Percentiles rank a stretch among this genome's conserved stretches.
Conservation (phyloP, 2,797 vertebrate species). For the Knipowitschia caucasica region DNA sequence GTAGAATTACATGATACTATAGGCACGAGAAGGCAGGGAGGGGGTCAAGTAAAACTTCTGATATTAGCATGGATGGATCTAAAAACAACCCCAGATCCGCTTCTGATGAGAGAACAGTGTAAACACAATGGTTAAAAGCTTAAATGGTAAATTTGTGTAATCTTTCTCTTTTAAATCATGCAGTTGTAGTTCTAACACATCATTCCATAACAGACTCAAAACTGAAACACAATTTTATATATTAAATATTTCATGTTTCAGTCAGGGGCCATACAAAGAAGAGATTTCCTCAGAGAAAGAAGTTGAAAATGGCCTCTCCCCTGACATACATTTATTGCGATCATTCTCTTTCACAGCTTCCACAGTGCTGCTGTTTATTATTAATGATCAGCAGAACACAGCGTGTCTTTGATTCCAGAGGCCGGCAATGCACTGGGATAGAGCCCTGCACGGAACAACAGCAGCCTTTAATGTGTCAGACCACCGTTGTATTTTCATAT, state of each 20-base stretch:
- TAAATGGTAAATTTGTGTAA: too few species aligned
- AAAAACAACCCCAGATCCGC: too few species aligned
- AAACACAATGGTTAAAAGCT: too few species aligned
- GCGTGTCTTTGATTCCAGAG: constrained; percentile 23
- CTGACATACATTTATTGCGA: constrained; percentile 10
- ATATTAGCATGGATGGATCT: too few species aligned
- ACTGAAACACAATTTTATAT: constrained; percentile 2
- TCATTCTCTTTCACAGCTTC: constrained; percentile 23
- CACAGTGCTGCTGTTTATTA: constrained; percentile 32
- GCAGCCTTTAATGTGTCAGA: constrained; percentile 15
- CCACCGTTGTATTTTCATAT: background rate
- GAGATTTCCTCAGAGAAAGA: background rate
- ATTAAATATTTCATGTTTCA: constrained; percentile 1
- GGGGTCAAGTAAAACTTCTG: too few species aligned
- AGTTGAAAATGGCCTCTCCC: constrained; percentile 20
- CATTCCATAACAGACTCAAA: constrained; percentile 10
- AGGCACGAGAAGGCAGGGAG: too few species aligned
- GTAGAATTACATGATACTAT: too few species aligned
- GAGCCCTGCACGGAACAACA: constrained; percentile 14
- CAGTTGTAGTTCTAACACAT: constrained; percentile 1
- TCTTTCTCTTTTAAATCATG: constrained; percentile 22
- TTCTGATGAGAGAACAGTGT: too few species aligned
- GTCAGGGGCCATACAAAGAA: background rate
- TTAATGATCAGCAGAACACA: constrained; percentile 22
- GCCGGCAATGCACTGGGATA: constrained; percentile 11